These are phyloP conservation scores for Leptinotarsa peninsularis DNA, from an alignment of 2,888 invertebrate genomes.

Conservation along the genomic window DNA sequence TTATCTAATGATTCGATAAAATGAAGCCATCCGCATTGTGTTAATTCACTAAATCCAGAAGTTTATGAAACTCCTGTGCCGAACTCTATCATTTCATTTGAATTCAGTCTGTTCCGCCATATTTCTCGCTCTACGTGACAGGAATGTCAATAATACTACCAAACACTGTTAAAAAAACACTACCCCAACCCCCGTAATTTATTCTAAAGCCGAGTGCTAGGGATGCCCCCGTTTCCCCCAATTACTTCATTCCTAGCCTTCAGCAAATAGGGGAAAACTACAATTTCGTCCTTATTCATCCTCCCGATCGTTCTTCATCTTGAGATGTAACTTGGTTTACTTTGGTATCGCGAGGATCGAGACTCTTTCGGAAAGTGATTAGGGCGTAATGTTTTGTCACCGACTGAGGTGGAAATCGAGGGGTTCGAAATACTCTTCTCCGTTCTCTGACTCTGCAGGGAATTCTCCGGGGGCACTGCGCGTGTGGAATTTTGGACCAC, in stretches of 20 bases:
- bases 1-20: no score
- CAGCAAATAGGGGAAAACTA: conserved; percentile 48
- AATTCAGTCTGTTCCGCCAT: conserved; percentile 22
- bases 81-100: background rate
- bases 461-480: background rate
- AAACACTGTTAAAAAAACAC: conserved; percentile 39
- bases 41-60: background rate
- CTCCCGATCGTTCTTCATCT: conserved; percentile 22
- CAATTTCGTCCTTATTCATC: conserved; percentile 32
- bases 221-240: conserved; percentile 36
- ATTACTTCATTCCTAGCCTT: conserved; percentile 51
- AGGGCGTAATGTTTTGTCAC: conserved; percentile 20
- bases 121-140: conserved; percentile 46
- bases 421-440: conserved; percentile 11
- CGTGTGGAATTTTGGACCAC: background rate
- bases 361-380: conserved; percentile 25
- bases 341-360: conserved; percentile 22
- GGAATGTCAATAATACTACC: conserved; percentile 39
- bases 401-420: conserved; percentile 18
- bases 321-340: conserved; percentile 27
- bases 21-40: background rate
- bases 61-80: background rate
- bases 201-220: conserved; percentile 40
- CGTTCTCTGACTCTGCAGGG: background rate
- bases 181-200: conserved; percentile 47